Conservation (phyloP, 2,113 vertebrate species). For the Gobius niger region DNA sequence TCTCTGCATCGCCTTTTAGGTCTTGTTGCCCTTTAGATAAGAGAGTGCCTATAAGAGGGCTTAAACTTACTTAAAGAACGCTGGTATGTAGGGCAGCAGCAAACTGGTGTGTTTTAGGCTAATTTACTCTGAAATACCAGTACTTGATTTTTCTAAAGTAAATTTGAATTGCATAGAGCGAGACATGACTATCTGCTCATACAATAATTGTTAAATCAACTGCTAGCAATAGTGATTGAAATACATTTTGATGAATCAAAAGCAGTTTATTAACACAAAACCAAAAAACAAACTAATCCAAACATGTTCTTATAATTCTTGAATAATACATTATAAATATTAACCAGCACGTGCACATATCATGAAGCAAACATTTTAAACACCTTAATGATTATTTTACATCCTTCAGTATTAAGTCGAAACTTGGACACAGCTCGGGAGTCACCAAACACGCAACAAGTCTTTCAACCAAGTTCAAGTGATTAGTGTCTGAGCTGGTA, state of each 20-base stretch:
- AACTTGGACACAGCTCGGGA: too few species aligned
- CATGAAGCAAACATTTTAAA: not conserved
- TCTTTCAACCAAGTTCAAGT: not conserved
- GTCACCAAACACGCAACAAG: not conserved
- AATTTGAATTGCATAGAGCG: too few species aligned
- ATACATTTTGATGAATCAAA: not conserved
- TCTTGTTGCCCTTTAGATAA: conserved; percentile 55
- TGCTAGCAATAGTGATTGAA: not conserved
- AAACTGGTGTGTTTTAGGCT: conserved; percentile 15
- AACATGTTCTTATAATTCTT: not conserved
- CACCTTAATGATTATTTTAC: not conserved
- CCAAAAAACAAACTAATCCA: not conserved
- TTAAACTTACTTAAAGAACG: conserved; percentile 24
- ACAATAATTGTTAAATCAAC: too few species aligned
- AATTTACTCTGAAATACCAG: conserved; percentile 19
- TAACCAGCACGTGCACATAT: not conserved
- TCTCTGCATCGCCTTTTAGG: conserved; percentile 56
- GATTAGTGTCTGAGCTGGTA: conserved; percentile 24
- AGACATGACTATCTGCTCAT: too few species aligned
- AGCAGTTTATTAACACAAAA: not conserved
- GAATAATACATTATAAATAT: not conserved
- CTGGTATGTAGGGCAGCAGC: too few species aligned
- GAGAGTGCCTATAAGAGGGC: conserved; percentile 26
- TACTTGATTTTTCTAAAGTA: too few species aligned
- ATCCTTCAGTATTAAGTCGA: not conserved